These are phyloP conservation scores for Adela reaumurella DNA, from an alignment of 2,888 invertebrate genomes.

Conservation along the genomic window DNA sequence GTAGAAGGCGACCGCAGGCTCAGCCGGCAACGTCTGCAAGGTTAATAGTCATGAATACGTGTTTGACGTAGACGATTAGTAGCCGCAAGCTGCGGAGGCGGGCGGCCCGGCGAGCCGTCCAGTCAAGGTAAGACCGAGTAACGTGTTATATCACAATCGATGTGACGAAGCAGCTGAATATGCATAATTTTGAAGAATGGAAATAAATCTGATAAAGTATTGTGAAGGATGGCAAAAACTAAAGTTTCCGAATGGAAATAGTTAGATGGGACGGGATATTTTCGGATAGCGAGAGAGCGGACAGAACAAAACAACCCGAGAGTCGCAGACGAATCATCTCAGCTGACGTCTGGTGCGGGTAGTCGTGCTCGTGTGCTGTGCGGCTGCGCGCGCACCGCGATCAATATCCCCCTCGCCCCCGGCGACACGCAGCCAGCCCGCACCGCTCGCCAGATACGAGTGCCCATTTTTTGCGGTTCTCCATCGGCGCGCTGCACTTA, in stretches of 20 bases:
- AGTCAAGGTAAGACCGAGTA: too few species aligned
- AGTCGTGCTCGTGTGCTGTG: not conserved
- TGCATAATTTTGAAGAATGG: too few species aligned
- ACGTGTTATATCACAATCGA: too few species aligned
- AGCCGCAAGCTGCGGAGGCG: not conserved
- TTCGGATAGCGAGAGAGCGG: not conserved
- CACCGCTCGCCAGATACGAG: conserved; percentile 37
- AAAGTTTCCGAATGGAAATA: too few species aligned
- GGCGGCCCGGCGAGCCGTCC: not conserved
- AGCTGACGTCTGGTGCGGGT: not conserved
- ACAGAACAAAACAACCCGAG: not conserved
- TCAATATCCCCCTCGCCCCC: conserved; percentile 36
- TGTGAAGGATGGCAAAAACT: too few species aligned
- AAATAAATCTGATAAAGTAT: too few species aligned
- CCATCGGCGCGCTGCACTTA: conserved; percentile 4
- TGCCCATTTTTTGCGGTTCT: conserved; percentile 29
- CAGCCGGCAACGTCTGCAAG: not conserved
- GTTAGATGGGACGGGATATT: too few species aligned
- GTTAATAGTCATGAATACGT: not conserved
- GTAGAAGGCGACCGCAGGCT: not conserved
- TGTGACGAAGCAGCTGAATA: too few species aligned
- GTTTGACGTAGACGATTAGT: not conserved
- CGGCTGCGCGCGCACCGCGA: conserved; percentile 48
- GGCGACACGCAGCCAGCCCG: conserved; percentile 42
- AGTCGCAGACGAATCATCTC: not conserved